Percentiles rank a stretch among this genome's conserved stretches.
These are phyloP conservation scores for Cyanocitta stelleri DNA, from an alignment of 2,113 vertebrate species.

Conservation along the genomic window DNA sequence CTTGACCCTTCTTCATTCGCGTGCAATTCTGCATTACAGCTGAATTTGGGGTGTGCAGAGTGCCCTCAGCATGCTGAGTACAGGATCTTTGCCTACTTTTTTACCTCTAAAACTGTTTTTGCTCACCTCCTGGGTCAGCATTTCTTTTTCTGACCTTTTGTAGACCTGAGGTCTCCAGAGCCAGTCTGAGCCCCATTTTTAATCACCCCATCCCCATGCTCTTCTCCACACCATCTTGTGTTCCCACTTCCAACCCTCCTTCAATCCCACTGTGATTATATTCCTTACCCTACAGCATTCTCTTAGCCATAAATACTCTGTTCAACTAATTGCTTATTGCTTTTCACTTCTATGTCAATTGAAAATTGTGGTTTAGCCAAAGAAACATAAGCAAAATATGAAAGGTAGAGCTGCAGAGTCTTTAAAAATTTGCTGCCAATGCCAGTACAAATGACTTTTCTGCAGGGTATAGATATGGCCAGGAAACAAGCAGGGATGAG, in stretches of 20 bases:
- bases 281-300: not conserved
- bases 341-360: not conserved
- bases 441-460: not conserved
- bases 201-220: not conserved
- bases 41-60: not conserved
- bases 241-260: not conserved
- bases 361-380: not conserved
- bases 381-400: not conserved
- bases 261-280: not conserved
- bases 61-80: not conserved
- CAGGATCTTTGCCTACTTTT: not conserved
- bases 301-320: not conserved
- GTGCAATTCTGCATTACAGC: not conserved
- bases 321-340: not conserved
- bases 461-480: not conserved
- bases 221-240: not conserved
- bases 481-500: not conserved
- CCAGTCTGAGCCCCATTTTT: not conserved
- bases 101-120: not conserved
- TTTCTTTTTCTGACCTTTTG: not conserved
- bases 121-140: not conserved
- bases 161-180: not conserved
- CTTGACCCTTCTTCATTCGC: not conserved
- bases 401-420: not conserved
- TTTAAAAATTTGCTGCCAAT: not conserved